A percentile compares a stretch with the other conserved stretches of the same genome.
These are phyloP conservation scores for Pycnonotus jocosus DNA, from an alignment of 2,113 vertebrate species.

Conservation along the genomic window DNA sequence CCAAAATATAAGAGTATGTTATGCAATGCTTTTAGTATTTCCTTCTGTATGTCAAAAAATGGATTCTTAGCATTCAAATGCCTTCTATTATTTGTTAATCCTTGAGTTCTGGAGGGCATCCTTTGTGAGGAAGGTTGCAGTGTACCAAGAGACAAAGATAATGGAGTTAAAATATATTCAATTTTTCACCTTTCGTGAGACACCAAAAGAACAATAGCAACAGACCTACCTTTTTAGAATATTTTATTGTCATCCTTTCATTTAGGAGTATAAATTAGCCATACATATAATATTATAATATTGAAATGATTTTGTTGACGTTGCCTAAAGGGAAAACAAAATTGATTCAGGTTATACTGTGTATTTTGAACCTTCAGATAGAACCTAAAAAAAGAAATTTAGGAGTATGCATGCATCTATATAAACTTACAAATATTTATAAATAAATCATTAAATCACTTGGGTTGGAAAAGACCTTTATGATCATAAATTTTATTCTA, in stretches of 20 bases:
- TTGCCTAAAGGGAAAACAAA: background rate
- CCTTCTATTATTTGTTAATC: background rate
- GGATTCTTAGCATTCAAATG: background rate
- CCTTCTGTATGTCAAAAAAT: background rate
- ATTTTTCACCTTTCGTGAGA: background rate
- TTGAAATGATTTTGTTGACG: background rate
- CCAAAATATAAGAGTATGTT: background rate
- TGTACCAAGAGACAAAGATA: background rate
- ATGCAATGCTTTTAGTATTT: background rate
- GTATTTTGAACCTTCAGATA: background rate
- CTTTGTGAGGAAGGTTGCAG: background rate
- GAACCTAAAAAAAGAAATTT: background rate
- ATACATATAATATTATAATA: background rate
- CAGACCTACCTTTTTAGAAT: background rate
- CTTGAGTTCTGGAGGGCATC: background rate
- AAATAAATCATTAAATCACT: background rate
- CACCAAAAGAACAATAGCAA: background rate
- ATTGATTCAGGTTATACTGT: background rate
- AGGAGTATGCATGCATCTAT: background rate
- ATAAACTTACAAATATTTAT: background rate
- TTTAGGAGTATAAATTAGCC: background rate
- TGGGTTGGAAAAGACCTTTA: background rate
- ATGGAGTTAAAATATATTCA: background rate
- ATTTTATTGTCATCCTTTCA: background rate
- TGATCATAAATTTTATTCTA: background rate